Evolutionary conservation across 2,888 invertebrate genomes (phyloP), one percentile per base, ranked within the genome.

Genomic region (Catocala nupta): DNA sequence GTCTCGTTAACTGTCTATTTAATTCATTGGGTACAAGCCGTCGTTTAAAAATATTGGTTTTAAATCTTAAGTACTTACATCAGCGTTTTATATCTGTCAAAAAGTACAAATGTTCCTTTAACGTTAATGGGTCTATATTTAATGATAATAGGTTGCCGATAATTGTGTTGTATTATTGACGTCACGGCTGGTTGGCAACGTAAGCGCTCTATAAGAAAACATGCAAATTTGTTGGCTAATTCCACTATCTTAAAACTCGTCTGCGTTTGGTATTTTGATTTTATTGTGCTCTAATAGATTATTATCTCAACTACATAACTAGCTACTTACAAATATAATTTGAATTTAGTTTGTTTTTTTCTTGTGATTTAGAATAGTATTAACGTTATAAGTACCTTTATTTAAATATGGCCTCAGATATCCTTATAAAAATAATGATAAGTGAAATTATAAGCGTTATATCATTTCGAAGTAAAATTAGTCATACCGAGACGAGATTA

Each of bases 71-170:
- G 77, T 57, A 76, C 50, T 68, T 65, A 64, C 66, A 76, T 70
- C 55, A 68, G 56, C 39, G 33, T 58, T 62, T 62, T 63, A 48
- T 67, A 62, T 65, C 57, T 54, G 55, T 67, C 68, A 54, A 74
- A 78, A 70, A 66, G 67, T 68, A 71, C 65, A 72, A 66, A 68
- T 25, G 55, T 65, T 65, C 68, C 59, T 75, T 65, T 71, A 73
- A 62, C 55, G 70, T 64, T 78, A 78, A 78, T 78, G 66, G 65
- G 59, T 77, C 77, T 78, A 80, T 77, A 80, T 74, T 77, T 75
- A 77, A 78, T 71, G 71, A 77, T 72, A 79, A 77, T 77, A 65
- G 79, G 61, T 75, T 71, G 65, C 65, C 65, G 71, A 79, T 78
- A 73, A 78, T 73, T 71, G 65, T 78, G 52, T 73, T 56, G 68